Base-by-base conservation (phyloP, 2,888 invertebrate genomes). In the Cacoxenus indagator region DNA sequence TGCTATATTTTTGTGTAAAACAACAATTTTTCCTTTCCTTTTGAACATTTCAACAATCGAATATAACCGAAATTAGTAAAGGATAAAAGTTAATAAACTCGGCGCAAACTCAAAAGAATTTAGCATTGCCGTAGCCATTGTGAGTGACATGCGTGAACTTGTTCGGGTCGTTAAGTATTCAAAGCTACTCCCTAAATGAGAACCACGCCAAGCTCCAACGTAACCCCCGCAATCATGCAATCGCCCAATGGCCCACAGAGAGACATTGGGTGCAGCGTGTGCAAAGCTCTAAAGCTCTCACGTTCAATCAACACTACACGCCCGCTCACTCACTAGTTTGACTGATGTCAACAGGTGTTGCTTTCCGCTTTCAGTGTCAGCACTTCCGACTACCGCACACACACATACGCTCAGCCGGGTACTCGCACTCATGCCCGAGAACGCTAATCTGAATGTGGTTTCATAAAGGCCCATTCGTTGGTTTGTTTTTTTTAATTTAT, bases 311-410 rank as follows among this genome's bases (percentile, higher is more conserved):
- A 43, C 43, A 22, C 43, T 8, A 6, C 48, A 4, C 48, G 46
- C 8, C 1, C 46, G 46, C 8, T 9, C 31, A 14, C 46, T 17
- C 19, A 51, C 37, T 14, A 14, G 8, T 37, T 37, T 37, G 31
- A 11, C 8, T 17, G 24, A 51, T 64, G 67, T 70, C 75, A 81
- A 75, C 81, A 83, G 77, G 81, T 82, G 78, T 64, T 65, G 19
- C 45, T 62, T 43, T 27, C 48, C 24, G 68, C 77, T 75, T 78
- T 82, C 75, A 82, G 80, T 48, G 37, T 29, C 31, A 62, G 8
- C 45, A 62, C 61, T 62, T 62, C 61, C 61, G 43, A 62, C 45
- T 62, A 43, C 24, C 24, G 51, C 31, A 61, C 59, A 31, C 61
- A 61, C 4, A 61, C 14, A 43, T 43, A 22, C 19, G 37, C 59